Evolutionary conservation across 2,888 invertebrate genomes (phyloP).

Genomic region (Globia sparganii): DNA sequence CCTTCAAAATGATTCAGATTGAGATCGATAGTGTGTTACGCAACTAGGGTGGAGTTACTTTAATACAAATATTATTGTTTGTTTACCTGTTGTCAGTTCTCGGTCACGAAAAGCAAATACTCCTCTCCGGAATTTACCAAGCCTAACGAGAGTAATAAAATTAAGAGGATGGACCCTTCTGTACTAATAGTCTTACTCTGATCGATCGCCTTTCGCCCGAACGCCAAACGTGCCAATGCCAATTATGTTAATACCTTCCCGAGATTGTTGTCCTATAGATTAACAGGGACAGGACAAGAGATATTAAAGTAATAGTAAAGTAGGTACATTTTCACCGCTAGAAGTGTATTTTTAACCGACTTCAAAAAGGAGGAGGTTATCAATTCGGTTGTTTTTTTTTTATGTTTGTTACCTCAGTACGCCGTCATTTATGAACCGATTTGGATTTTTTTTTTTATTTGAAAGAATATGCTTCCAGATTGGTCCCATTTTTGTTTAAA

Average conservation of each 20-base stretch:
- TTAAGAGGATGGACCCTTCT: slow-evolving; percentile 12
- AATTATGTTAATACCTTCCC: slow-evolving; percentile 17
- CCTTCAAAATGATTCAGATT: neutral
- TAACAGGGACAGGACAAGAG: neutral
- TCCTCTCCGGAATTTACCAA: slow-evolving; percentile 6
- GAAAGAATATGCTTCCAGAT: too few relatives aligned
- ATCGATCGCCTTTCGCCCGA: neutral
- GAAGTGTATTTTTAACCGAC: neutral
- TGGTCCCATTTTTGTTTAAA: too few relatives aligned
- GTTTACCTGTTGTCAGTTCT: slow-evolving; percentile 11
- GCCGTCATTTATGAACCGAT: too few relatives aligned
- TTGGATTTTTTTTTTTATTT: too few relatives aligned
- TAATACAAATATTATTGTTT: slow-evolving; percentile 12
- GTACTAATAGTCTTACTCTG: slow-evolving; percentile 5
- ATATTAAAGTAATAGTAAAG: neutral
- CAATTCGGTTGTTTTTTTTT: too few relatives aligned
- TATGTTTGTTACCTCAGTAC: too few relatives aligned
- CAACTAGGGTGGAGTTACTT: neutral
- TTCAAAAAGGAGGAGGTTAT: too few relatives aligned
- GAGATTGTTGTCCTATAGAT: slow-evolving; percentile 16
- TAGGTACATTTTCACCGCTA: neutral
- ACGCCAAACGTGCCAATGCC: slow-evolving; percentile 2
- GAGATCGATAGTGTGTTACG: neutral
- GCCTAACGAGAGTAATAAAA: slow-evolving; percentile 28
- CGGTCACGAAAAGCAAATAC: slow-evolving; percentile 9